Conservation (phyloP, 2,888 invertebrate species). For the Escarpia spicata region DNA sequence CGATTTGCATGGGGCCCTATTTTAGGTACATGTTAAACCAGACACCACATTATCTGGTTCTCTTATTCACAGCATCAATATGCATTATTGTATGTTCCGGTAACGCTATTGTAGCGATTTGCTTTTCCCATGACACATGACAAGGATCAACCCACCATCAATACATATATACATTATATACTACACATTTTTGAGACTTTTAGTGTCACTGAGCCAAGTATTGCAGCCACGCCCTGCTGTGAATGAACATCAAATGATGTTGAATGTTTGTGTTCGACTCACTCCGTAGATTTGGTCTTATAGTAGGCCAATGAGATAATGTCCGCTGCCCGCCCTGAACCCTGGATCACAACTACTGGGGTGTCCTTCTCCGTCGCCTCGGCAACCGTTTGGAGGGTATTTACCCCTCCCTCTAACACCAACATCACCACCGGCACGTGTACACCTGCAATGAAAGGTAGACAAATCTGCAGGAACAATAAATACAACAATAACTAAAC, state of each 20-base stretch:
- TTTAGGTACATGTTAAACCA: too few species aligned
- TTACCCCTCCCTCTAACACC: slow-evolving; percentile 96
- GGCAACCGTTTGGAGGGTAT: slow-evolving; percentile 72
- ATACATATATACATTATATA: neutral
- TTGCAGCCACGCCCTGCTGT: neutral
- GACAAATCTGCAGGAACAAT: neutral
- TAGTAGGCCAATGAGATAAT: slow-evolving; percentile 56
- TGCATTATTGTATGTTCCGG: too few species aligned
- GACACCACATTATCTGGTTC: too few species aligned
- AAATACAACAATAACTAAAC: neutral
- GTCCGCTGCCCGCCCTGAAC: slow-evolving; percentile 63
- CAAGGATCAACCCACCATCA: neutral
- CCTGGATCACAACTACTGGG: slow-evolving; percentile 61
- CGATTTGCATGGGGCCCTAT: too few species aligned
- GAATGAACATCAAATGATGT: neutral
- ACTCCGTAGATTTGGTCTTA: slow-evolving; percentile 30
- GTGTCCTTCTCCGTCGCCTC: slow-evolving; percentile 52
- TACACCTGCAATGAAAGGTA: slow-evolving; percentile 47
- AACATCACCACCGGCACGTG: slow-evolving; percentile 87
- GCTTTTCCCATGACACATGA: neutral
- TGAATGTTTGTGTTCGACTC: slow-evolving; percentile 17
- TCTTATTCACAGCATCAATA: too few species aligned
- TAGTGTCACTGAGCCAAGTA: neutral
- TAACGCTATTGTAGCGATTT: too few species aligned
- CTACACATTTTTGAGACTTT: neutral